Percentiles rank a stretch among this genome's conserved stretches.
Evolutionary conservation across 2,797 vertebrate species (phyloP).

Genomic region (Sebastiscus albofasciatus): DNA sequence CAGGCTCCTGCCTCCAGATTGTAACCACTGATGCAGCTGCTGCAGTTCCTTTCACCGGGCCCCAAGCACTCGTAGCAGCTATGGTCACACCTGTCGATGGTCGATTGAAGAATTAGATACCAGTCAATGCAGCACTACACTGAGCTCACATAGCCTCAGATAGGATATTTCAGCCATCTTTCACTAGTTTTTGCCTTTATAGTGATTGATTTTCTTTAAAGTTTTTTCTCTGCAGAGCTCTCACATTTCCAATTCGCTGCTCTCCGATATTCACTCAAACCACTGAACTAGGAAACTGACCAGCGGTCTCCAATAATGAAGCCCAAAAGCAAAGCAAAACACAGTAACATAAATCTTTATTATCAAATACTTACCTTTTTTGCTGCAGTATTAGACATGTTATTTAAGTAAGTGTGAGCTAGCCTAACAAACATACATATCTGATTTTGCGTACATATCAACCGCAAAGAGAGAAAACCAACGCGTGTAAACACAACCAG

Average conservation of each 20-base stretch:
- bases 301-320: background rate
- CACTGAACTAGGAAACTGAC: background rate
- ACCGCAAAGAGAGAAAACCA: background rate
- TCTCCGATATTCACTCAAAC: background rate
- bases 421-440: background rate
- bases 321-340: background rate
- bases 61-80: conserved; percentile 94
- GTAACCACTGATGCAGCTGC: conserved; percentile 91
- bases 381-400: background rate
- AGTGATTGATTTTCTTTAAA: background rate
- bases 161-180: background rate
- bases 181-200: background rate
- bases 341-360: background rate
- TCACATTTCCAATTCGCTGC: background rate
- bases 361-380: background rate
- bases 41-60: conserved; percentile 95
- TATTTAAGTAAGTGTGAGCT: background rate
- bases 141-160: background rate
- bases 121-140: background rate
- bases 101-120: conserved; percentile 17
- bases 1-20: conserved; percentile 93
- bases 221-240: background rate
- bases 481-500: background rate
- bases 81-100: conserved; percentile 87
- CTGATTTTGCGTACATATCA: background rate